A percentile compares a stretch with the other conserved stretches of the same genome.
phyloP scores from a whole-genome alignment of 2,113 vertebrate genomes.

The Thamnaconus septentrionalis region DNA sequence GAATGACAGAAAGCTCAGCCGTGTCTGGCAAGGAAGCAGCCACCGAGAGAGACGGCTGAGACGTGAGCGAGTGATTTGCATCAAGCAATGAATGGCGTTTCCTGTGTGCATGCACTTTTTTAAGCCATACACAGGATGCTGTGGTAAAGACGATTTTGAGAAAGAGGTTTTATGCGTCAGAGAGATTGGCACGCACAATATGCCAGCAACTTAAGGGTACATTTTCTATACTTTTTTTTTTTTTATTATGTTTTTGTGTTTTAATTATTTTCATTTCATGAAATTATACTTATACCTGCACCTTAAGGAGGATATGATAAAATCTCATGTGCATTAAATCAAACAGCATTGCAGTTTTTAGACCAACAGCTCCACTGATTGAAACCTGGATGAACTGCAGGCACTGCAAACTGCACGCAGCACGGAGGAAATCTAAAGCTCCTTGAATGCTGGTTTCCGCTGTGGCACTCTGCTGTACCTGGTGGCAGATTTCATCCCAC shows the following conservation, averaged over 20 bases:
- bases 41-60: conserved; percentile 3
- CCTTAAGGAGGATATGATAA: background rate
- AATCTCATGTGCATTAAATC: background rate
- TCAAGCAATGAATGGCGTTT: conserved; percentile 38
- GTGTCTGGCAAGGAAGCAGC: conserved; percentile 9
- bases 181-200: background rate
- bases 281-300: background rate
- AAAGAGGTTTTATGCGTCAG: conserved; percentile 43
- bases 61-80: conserved; percentile 32
- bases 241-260: background rate
- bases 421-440: too few relatives aligned
- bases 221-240: background rate
- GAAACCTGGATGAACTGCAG: conserved; percentile 23
- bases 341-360: background rate
- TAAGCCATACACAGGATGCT: conserved; percentile 63
- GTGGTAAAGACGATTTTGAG: conserved; percentile 21
- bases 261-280: background rate
- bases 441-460: too few relatives aligned
- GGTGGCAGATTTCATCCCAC: conserved; percentile 94
- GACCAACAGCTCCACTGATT: conserved; percentile 22
- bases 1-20: background rate
- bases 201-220: background rate
- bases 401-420: too few relatives aligned
- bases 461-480: conserved; percentile 74
- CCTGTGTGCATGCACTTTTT: conserved; percentile 57